Evolutionary conservation across 1,140 invertebrate genomes (phyloP), one percentile per base, ranked within the genome.

Genomic region (Bathynomus jamesi): DNA sequence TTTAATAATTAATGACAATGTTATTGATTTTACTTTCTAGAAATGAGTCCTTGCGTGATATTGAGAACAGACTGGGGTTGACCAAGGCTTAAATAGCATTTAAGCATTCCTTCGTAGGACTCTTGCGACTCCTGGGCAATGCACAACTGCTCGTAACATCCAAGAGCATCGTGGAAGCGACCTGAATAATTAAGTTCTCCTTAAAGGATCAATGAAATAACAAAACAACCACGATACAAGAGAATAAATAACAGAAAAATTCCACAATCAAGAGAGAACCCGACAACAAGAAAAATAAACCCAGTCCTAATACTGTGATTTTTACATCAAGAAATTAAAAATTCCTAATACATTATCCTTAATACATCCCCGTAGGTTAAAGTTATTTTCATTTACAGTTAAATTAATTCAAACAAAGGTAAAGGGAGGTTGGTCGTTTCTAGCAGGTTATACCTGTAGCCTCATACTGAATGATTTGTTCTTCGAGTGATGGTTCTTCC

Each of bases 61-160:
- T 78, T 79, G 17, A 86, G 78, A 4, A 85, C 85, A 25, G 83
- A 82, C 53, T 82, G 79, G 4, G 83, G 83, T 71, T 87, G 83
- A 73, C 85, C 85, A 28, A 87, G 79, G 31, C 81, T 82, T 68
- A 87, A 78, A 53, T 85, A 81, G 77, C 83, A 86, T 29, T 81
- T 78, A 11, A 87, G 71, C n/a, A 86, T 78, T 1, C 84, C 84
- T 73, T 83, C 79, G 73, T 85, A 81, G 46, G 82, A 78, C 2
- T 76, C 78, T 30, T 83, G 68, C n/a, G 65, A 29, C 4, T 69
- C 72, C 40, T 84, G 80, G 61, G 81, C 77, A 10, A 75, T 83
- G 80, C 84, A 81, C 1, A 83, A 82, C 66, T 82, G 80, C 65
- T 86, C 85, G 79, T 86, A 87, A 77, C 85, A 86, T n/a, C 83